Percentiles rank a stretch among this genome's conserved stretches.
These are phyloP conservation scores for Ochlodes sylvanus DNA, from an alignment of 2,888 invertebrate genomes.

Conservation along the genomic window DNA sequence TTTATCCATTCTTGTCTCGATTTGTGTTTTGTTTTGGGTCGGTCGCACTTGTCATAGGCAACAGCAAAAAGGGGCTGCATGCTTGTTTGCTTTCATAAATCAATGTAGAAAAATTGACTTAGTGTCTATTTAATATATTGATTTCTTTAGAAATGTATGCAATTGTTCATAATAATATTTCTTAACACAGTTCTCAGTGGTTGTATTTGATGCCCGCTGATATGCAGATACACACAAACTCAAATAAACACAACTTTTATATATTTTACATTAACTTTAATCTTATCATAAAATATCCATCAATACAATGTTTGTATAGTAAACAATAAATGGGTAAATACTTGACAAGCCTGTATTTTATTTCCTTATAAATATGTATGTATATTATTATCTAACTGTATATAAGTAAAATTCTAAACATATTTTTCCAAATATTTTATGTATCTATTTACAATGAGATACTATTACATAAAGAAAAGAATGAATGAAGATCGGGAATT, in stretches of 20 bases:
- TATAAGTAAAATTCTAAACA: constrained; percentile 25
- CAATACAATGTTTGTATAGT: constrained; percentile 53
- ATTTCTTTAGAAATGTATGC: neutral
- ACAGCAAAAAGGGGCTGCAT: no score
- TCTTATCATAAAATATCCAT: constrained; percentile 60
- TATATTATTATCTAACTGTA: constrained; percentile 21
- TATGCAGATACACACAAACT: constrained; percentile 41
- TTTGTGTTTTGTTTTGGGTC: no score
- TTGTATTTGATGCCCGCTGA: constrained; percentile 93
- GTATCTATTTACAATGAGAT: constrained; percentile 29
- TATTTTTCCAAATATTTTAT: constrained; percentile 22
- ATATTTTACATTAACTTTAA: constrained; percentile 55
- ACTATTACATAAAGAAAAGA: constrained; percentile 18
- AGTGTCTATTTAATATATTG: no score
- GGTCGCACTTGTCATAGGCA: no score
- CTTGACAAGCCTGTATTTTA: constrained; percentile 53
- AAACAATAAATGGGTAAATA: constrained; percentile 62
- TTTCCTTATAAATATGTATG: constrained; percentile 40
- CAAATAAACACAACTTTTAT: constrained; percentile 42
- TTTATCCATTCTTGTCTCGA: no score
- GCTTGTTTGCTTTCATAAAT: no score
- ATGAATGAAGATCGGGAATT: constrained; percentile 2
- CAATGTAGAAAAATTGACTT: no score
- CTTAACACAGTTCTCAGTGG: constrained; percentile 87
- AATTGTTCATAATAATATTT: constrained; percentile 55